phyloP scores from a whole-genome alignment of 2,888 invertebrate species.

The Drosophila testacea region DNA sequence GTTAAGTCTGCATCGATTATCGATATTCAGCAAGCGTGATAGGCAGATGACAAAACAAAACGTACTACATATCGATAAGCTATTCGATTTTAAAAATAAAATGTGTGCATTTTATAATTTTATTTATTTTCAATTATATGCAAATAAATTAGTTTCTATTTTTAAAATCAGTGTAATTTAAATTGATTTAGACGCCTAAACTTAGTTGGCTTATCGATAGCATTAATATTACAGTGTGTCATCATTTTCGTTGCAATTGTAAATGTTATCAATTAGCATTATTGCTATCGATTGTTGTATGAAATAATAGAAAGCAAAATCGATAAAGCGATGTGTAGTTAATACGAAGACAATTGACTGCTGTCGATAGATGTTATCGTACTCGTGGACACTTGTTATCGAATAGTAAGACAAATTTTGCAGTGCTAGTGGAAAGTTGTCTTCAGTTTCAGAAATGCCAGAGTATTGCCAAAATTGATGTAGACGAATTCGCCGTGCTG shows the following conservation, averaged over 20 bases:
- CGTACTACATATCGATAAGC: conserved; percentile 6
- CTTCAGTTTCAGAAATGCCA: conserved; percentile 36
- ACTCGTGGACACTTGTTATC: conserved; percentile 59
- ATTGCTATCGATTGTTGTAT: no score
- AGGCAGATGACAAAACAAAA: neutral
- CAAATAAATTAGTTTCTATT: neutral
- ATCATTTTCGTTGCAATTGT: neutral
- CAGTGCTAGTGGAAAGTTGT: conserved; percentile 45
- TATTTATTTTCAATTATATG: neutral
- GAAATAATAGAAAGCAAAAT: no score
- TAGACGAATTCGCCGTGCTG: conserved; percentile 41
- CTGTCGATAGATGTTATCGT: conserved; percentile 44
- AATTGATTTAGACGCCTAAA: neutral
- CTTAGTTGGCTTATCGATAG: neutral
- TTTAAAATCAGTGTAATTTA: neutral
- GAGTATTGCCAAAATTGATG: conserved; percentile 53
- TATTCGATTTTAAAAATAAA: neutral
- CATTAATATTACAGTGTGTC: neutral
- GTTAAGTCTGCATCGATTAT: conserved; percentile 29
- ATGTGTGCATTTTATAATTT: neutral
- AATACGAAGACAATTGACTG: no score
- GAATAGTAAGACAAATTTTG: conserved; percentile 46
- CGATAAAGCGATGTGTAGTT: no score
- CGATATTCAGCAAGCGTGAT: conserved; percentile 27
- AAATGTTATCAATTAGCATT: no score